These are phyloP conservation scores for Rhabdomys pumilio DNA, from an alignment of 2,797 vertebrate species.

Conservation along the genomic window DNA sequence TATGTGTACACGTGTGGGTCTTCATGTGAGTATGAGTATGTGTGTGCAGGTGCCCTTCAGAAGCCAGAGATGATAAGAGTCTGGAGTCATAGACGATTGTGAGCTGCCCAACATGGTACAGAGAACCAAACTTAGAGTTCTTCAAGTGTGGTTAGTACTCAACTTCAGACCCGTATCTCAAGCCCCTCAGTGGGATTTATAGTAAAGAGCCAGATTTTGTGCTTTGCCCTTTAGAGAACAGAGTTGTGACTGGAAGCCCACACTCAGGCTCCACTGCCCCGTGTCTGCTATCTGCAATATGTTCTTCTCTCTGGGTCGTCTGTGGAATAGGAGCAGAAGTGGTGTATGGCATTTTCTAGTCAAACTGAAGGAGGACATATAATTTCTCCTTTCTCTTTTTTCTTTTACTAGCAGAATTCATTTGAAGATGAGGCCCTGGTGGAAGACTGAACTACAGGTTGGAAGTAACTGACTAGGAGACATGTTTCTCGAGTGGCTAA, in stretches of 20 bases:
- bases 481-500: not conserved
- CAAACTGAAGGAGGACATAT: not conserved
- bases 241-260: not conserved
- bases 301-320: not conserved
- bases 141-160: not conserved
- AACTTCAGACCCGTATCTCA: not conserved
- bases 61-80: not conserved
- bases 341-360: not conserved
- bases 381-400: not conserved
- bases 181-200: too few species aligned
- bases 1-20: not conserved
- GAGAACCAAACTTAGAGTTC: not conserved
- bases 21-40: not conserved
- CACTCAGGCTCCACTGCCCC: too few species aligned
- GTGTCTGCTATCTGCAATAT: not conserved
- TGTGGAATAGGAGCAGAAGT: not conserved
- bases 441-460: not conserved
- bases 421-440: not conserved
- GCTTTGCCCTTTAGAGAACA: not conserved
- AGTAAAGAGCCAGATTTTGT: not conserved
- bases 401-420: not conserved
- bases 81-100: not conserved
- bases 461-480: not conserved
- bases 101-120: not conserved
- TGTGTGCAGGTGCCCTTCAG: not conserved